Evolutionary conservation across 2,113 vertebrate species (phyloP).

Genomic region (Acanthochromis polyacanthus): DNA sequence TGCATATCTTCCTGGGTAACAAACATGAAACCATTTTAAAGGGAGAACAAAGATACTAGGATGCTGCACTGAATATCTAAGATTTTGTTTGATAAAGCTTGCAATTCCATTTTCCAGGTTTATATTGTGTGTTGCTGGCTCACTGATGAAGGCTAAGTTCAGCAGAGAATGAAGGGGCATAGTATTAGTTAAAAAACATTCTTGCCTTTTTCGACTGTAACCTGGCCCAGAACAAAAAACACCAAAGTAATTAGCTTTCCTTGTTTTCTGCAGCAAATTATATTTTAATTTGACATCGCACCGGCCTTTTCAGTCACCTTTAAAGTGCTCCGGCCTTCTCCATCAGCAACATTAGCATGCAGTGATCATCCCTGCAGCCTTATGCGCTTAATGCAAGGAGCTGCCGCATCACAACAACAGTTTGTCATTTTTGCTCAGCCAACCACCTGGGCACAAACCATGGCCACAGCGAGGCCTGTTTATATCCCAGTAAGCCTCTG

Average conservation of each 20-base stretch:
- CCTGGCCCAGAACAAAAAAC: not conserved
- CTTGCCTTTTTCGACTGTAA: not conserved
- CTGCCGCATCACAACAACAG: slow-evolving; percentile 57
- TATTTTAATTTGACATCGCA: slow-evolving; percentile 60
- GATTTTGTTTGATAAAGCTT: slow-evolving; percentile 21
- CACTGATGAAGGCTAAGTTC: slow-evolving; percentile 13
- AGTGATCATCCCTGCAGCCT: slow-evolving; percentile 46
- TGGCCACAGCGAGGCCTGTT: slow-evolving; percentile 34
- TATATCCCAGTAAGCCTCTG: slow-evolving; percentile 36
- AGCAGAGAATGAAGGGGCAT: slow-evolving; percentile 3
- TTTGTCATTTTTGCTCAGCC: slow-evolving; percentile 52
- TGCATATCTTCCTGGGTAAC: not conserved
- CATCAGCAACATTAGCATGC: slow-evolving; percentile 53
- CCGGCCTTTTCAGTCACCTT: slow-evolving; percentile 51
- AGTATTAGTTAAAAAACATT: slow-evolving; percentile 15
- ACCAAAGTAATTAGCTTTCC: slow-evolving; percentile 35
- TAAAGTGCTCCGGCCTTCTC: slow-evolving; percentile 21
- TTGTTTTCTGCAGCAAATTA: slow-evolving; percentile 33
- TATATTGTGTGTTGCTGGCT: slow-evolving; percentile 1
- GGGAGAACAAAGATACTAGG: slow-evolving; percentile 8
- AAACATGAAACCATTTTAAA: slow-evolving; percentile 27
- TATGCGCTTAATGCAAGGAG: slow-evolving; percentile 52
- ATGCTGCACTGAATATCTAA: not conserved
- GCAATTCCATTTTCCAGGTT: slow-evolving; percentile 9
- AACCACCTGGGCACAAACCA: slow-evolving; percentile 44